Percentiles rank a stretch among this genome's conserved stretches.
Conservation (phyloP, 2,113 vertebrate genomes). For the Typhlomys cinereus region DNA sequence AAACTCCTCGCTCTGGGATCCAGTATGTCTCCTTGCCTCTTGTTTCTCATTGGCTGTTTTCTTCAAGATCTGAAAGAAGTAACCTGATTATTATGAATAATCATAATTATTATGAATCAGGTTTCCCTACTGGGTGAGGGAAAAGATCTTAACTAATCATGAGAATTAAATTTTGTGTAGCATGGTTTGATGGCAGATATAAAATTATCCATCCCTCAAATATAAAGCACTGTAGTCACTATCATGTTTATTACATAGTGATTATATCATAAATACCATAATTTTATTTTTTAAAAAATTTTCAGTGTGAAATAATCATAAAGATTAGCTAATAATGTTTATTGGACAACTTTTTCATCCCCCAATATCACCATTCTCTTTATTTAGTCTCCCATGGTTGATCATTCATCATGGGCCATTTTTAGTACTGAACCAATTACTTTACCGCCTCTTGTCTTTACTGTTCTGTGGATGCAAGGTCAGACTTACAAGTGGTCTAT, state of each 20-base stretch:
- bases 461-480: neutral
- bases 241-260: neutral
- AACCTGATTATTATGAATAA: neutral
- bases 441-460: neutral
- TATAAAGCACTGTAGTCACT: neutral
- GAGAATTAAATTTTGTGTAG: neutral
- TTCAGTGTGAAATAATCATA: neutral
- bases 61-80: neutral
- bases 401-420: neutral
- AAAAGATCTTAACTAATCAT: neutral
- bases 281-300: constrained; percentile 29
- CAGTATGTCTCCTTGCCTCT: neutral
- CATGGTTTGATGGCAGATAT: neutral
- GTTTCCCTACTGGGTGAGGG: neutral
- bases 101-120: too few species aligned
- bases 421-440: neutral
- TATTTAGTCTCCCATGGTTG: neutral
- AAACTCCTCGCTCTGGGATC: accelerated
- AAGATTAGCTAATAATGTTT: neutral
- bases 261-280: neutral
- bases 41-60: neutral
- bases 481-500: neutral
- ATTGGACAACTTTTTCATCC: neutral
- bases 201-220: neutral
- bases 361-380: neutral